phyloP scores from a whole-genome alignment of 2,113 vertebrate genomes.

The Lepus europaeus region DNA sequence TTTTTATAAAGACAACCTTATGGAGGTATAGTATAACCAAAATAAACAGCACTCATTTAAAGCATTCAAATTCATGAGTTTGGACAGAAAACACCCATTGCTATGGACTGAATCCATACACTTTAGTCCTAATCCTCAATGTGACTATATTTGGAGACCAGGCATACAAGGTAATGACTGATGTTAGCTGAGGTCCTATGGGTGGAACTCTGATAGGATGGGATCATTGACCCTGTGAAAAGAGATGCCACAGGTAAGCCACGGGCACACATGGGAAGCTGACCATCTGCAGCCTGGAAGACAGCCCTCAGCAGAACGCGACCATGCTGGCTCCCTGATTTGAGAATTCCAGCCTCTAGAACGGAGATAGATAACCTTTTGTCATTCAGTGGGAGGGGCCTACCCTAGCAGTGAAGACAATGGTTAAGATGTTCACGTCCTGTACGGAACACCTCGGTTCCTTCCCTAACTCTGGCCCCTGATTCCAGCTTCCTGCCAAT shows the following conservation, averaged over 20 bases:
- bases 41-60: neutral
- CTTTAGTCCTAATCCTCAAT: neutral
- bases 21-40: neutral
- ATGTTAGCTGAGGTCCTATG: neutral
- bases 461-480: too few species aligned
- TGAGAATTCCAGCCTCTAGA: neutral
- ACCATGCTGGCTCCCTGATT: neutral
- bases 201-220: neutral
- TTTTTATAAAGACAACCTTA: conserved; percentile 15
- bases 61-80: neutral
- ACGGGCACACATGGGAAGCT: neutral
- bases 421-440: too few species aligned
- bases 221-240: neutral
- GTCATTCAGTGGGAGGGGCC: too few species aligned
- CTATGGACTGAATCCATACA: neutral
- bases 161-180: neutral
- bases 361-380: neutral
- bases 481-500: too few species aligned
- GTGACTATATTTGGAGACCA: neutral
- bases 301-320: neutral
- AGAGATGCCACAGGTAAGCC: neutral
- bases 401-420: too few species aligned
- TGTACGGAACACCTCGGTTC: too few species aligned
- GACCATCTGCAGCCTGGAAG: neutral
- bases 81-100: neutral